A percentile compares a stretch with the other conserved stretches of the same genome.
Conservation (phyloP, 2,113 vertebrate species). For the Noctilio leporinus region DNA sequence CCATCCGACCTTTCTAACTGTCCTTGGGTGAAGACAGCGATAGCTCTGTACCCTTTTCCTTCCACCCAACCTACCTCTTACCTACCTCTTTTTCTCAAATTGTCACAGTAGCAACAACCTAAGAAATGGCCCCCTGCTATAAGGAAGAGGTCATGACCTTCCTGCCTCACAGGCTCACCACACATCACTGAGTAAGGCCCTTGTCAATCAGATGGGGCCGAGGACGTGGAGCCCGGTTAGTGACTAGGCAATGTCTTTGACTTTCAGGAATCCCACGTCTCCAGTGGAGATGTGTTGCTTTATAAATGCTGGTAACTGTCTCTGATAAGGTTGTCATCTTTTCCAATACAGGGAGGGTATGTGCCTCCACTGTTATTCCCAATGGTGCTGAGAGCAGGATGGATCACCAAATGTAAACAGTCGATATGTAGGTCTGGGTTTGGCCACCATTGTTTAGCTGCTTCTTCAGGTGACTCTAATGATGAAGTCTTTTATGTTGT, state of each 20-base stretch:
- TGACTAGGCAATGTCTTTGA: neutral
- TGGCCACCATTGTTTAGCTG: neutral
- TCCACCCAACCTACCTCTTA: neutral
- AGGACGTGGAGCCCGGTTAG: neutral
- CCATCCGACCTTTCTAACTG: neutral
- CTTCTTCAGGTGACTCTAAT: neutral
- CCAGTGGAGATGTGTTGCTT: neutral
- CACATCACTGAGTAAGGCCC: neutral
- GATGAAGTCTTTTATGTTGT: neutral
- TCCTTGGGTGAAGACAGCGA: neutral
- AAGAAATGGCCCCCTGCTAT: neutral
- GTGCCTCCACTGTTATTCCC: neutral
- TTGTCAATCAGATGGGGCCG: neutral
- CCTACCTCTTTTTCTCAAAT: neutral
- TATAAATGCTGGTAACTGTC: neutral
- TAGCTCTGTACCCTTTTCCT: neutral
- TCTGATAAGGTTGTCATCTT: neutral
- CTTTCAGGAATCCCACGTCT: neutral
- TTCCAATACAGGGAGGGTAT: neutral
- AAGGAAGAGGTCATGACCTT: neutral
- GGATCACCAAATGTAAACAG: neutral
- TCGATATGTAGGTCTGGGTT: rapidly evolving
- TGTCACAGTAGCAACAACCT: neutral
- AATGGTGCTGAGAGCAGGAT: neutral
- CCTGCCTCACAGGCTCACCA: neutral